Conservation (phyloP, 1,140 invertebrate genomes). For the Hyles euphorbiae region DNA sequence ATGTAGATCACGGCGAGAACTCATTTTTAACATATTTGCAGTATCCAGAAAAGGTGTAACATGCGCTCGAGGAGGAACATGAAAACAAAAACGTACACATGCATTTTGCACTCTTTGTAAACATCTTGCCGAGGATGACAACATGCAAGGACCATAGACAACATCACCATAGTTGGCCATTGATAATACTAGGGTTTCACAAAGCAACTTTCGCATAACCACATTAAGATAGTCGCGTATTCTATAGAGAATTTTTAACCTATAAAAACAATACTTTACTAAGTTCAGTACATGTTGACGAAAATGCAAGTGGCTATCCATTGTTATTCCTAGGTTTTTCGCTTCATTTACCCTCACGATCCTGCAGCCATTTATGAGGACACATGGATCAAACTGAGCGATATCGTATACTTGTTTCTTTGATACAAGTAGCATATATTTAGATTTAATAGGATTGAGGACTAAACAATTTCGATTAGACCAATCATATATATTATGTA, state of each 20-base stretch:
- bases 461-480: neutral
- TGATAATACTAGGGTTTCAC: slow-evolving; percentile 23
- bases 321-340: slow-evolving; percentile 13
- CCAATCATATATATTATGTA: slow-evolving; percentile 2
- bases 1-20: slow-evolving; percentile 7
- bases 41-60: slow-evolving; percentile 15
- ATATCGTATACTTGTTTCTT: neutral
- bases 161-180: slow-evolving; percentile 18
- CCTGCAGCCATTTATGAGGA: slow-evolving; percentile 3
- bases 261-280: slow-evolving; percentile 18
- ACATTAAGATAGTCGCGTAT: slow-evolving; percentile 13
- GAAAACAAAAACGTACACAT: slow-evolving; percentile 17
- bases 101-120: slow-evolving; percentile 23
- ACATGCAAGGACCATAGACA: slow-evolving; percentile 13
- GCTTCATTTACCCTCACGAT: slow-evolving; percentile 14
- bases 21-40: slow-evolving; percentile 10
- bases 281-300: slow-evolving; percentile 7
- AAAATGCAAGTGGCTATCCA: slow-evolving; percentile 15
- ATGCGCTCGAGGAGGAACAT: slow-evolving; percentile 13
- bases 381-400: neutral
- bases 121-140: slow-evolving; percentile 8
- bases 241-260: slow-evolving; percentile 19
- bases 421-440: slow-evolving; percentile 5
- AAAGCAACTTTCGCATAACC: slow-evolving; percentile 13
- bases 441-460: slow-evolving; percentile 6